phyloP scores from a whole-genome alignment of 2,888 invertebrate genomes.

The Drosophila leonis region DNA sequence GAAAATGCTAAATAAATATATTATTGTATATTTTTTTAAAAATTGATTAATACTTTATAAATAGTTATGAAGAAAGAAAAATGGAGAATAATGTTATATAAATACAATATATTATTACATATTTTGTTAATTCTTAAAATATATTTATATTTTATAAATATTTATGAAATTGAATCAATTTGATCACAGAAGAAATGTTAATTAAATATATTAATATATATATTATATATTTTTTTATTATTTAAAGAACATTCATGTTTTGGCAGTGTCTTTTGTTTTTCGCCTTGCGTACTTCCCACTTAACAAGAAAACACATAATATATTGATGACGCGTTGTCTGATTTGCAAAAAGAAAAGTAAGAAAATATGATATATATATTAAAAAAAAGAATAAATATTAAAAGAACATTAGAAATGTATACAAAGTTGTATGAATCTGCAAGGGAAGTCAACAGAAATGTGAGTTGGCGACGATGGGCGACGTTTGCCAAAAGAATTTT shows the following conservation, averaged over 20 bases:
- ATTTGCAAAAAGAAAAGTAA: constrained; percentile 12
- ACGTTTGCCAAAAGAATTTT: constrained; percentile 56
- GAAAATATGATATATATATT: constrained; percentile 5
- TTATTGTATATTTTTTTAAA: not conserved
- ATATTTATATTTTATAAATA: too few species aligned
- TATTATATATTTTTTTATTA: not conserved
- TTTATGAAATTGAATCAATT: too few species aligned
- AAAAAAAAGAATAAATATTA: constrained; percentile 39
- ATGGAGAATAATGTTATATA: too few species aligned
- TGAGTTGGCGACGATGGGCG: constrained; percentile 29
- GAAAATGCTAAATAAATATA: not conserved
- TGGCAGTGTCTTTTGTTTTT: constrained; percentile 16
- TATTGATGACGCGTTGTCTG: constrained; percentile 36
- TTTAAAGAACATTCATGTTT: not conserved
- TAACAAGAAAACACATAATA: constrained; percentile 24
- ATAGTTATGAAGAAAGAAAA: not conserved
- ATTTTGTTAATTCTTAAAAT: too few species aligned
- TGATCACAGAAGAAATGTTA: not conserved
- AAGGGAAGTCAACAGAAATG: constrained; percentile 46
- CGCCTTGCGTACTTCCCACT: not conserved
- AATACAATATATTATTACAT: not conserved
- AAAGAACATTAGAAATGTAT: constrained; percentile 39
- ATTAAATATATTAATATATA: not conserved
- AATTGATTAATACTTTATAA: too few species aligned
- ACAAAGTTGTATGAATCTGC: constrained; percentile 50